Conservation (phyloP, 2,113 vertebrate species). For the Phoenicopterus ruber region DNA sequence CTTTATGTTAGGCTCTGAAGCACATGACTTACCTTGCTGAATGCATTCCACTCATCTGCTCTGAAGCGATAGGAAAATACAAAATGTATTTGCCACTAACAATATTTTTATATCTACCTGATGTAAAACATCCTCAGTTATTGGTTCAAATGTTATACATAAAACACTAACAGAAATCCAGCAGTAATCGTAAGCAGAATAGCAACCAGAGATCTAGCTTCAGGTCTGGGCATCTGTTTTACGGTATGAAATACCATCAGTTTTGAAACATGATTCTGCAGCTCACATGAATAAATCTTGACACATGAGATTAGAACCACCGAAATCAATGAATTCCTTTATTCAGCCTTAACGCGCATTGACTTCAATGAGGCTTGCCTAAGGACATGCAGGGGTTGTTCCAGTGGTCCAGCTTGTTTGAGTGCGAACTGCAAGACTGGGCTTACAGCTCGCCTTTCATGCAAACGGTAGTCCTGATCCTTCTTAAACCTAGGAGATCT, state of each 20-base stretch:
- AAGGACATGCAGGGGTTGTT: background rate
- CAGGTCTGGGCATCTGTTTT: background rate
- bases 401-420: background rate
- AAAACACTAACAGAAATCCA: background rate
- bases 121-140: background rate
- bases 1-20: background rate
- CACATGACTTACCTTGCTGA: background rate
- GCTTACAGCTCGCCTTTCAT: background rate
- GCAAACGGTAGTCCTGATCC: background rate
- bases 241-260: background rate
- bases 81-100: background rate
- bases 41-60: background rate
- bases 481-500: background rate
- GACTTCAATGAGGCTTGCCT: background rate
- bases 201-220: background rate
- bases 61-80: background rate
- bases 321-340: conserved; percentile 18
- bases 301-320: background rate
- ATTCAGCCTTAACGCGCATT: background rate
- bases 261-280: background rate
- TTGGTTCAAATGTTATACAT: background rate
- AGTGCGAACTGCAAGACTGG: background rate
- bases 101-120: background rate
- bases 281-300: background rate
- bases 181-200: background rate